Base-by-base conservation (phyloP, 2,797 vertebrate species). In the Alca torda region DNA sequence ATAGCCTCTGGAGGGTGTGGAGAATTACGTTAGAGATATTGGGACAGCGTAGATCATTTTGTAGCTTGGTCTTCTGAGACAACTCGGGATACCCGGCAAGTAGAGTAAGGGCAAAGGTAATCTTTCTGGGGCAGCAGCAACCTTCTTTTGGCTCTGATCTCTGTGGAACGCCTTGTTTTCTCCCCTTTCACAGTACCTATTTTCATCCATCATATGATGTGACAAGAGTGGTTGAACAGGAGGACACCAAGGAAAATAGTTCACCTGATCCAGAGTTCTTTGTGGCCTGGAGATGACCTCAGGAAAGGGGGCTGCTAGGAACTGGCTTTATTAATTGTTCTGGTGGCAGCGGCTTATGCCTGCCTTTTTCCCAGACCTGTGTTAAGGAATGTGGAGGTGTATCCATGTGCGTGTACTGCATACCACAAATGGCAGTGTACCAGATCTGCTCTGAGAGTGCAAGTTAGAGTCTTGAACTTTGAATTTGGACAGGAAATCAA, bases 341-440 rank as follows among this genome's bases (percentile, higher is more conserved):
- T 46, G 41, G 39, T 65, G 63, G 72, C 79, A 79, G 59, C 63
- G 31, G 2, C 51, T 85, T 73, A 13, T 1, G 30, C 39, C 18
- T 24, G 13, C 60, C 48, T 60, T 60, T 63, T 31, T 64, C 10
- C 46, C 31, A 70, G 56, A 18, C 21, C 20, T 43, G 4, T 6
- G 2, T 5, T n/a, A 14, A 26, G 53, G 65, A 48, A 11, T 5
- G 2, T 4, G 57, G 57, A 65, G 59, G 21, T 0, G 2, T 9
- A 6, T 10, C 28, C 9, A 0, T 3, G 2, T 2, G 26, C 1
- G 1, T 9, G 24, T 46, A 1, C 18, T 24, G 37, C 0, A 0
- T 26, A 1, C 65, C 39, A 8, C 41, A n/a, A 24, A 20, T 10
- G 5, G 5, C 20, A 5, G 30, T 1, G 14, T 15, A 6, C 7